phyloP scores from a whole-genome alignment of 1,140 invertebrate species.

The Drosophila bocqueti region DNA sequence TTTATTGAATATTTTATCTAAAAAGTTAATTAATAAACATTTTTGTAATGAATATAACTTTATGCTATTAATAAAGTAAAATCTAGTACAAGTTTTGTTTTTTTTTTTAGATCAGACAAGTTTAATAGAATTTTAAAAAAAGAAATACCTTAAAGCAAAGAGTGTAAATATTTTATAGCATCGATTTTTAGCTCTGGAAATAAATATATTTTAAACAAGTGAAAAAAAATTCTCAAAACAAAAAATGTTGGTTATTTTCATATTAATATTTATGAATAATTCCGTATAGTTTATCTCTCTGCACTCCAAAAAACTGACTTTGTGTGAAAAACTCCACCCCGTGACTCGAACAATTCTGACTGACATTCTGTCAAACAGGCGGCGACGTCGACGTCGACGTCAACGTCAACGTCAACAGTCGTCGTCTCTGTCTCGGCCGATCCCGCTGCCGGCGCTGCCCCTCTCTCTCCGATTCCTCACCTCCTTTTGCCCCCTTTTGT shows the following conservation, averaged over 20 bases:
- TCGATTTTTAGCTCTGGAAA: neutral
- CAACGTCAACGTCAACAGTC: slow-evolving; percentile 60
- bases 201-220: neutral
- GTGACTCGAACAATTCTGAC: slow-evolving; percentile 40
- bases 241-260: neutral
- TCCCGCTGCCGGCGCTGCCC: neutral
- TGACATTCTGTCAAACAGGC: slow-evolving; percentile 80
- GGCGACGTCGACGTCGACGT: slow-evolving; percentile 69
- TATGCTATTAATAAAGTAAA: no score
- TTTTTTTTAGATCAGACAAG: no score
- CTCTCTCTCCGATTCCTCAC: neutral
- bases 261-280: neutral
- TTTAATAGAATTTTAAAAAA: neutral
- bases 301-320: slow-evolving; percentile 32
- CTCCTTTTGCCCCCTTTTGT: slow-evolving; percentile 15
- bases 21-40: no score
- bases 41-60: no score
- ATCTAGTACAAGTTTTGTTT: no score
- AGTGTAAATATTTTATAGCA: neutral
- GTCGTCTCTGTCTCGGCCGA: slow-evolving; percentile 10
- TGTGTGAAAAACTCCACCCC: slow-evolving; percentile 6
- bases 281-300: neutral
- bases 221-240: no score
- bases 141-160: no score
- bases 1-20: no score